A percentile compares a stretch with the other conserved stretches of the same genome.
Conservation (phyloP, 1,140 invertebrate genomes). For the Papilio helenus region DNA sequence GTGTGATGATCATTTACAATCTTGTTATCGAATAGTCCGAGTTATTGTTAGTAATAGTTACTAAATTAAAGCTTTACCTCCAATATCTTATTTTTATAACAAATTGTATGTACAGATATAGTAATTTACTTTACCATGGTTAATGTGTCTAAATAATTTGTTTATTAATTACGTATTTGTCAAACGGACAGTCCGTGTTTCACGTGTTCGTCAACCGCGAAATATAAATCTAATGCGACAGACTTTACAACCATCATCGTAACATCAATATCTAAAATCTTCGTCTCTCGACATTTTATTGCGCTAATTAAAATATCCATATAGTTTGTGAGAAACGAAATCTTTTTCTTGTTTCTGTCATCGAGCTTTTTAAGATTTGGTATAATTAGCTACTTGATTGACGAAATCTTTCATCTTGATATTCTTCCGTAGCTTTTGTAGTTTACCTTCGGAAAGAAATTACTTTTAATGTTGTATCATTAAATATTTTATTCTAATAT, state of each 20-base stretch:
- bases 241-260: slow-evolving; percentile 45
- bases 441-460: slow-evolving; percentile 3
- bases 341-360: slow-evolving; percentile 34
- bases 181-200: neutral
- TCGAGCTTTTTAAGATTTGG: slow-evolving; percentile 39
- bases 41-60: too few relatives aligned
- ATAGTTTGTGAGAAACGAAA: slow-evolving; percentile 32
- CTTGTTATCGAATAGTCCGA: too few relatives aligned
- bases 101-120: too few relatives aligned
- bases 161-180: neutral
- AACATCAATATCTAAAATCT: slow-evolving; percentile 47
- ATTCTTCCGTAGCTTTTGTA: slow-evolving; percentile 40
- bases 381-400: slow-evolving; percentile 46
- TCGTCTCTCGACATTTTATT: slow-evolving; percentile 49
- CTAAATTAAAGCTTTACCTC: too few relatives aligned
- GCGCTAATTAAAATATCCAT: slow-evolving; percentile 41
- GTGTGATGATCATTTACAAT: too few relatives aligned
- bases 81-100: too few relatives aligned
- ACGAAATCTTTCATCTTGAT: slow-evolving; percentile 45
- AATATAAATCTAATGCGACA: slow-evolving; percentile 47
- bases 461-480: neutral
- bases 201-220: slow-evolving; percentile 39
- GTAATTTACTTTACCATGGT: too few relatives aligned
- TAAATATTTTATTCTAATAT: neutral
- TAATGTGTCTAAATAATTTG: too few relatives aligned